phyloP scores from a whole-genome alignment of 2,888 invertebrate genomes.

The Amphipyra tragopoginis region DNA sequence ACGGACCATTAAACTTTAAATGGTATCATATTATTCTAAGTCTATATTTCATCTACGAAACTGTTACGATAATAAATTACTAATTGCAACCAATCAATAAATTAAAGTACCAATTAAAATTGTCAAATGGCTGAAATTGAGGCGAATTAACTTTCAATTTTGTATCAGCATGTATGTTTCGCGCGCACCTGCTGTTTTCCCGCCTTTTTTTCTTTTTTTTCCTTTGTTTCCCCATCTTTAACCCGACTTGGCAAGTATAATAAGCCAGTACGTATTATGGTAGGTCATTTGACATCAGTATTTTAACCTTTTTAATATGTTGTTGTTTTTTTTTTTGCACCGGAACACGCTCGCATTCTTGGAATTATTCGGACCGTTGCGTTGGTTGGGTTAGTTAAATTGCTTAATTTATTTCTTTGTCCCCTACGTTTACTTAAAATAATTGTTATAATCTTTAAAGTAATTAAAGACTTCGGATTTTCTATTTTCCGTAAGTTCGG shows the following conservation, averaged over 20 bases:
- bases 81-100: constrained; percentile 28
- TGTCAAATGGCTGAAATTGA: constrained; percentile 23
- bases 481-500: constrained; percentile 5
- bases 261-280: constrained; percentile 76
- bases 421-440: constrained; percentile 12
- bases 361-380: constrained; percentile 33
- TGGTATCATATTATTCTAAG: constrained; percentile 15
- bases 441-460: constrained; percentile 5
- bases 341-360: constrained; percentile 56
- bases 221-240: constrained; percentile 69
- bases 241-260: constrained; percentile 70
- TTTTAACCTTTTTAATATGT: constrained; percentile 65
- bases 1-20: constrained; percentile 44
- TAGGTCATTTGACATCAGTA: constrained; percentile 76
- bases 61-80: constrained; percentile 12
- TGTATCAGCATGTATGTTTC: constrained; percentile 68
- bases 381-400: constrained; percentile 39
- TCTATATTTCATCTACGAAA: constrained; percentile 27
- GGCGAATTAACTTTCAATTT: constrained; percentile 33
- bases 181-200: constrained; percentile 77
- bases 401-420: constrained; percentile 55
- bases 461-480: constrained; percentile 10
- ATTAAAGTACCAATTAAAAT: constrained; percentile 27
- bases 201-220: constrained; percentile 66
- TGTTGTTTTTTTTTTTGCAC: constrained; percentile 60